Evolutionary conservation across 2,797 vertebrate species (phyloP).

Genomic region (Babyrousa celebensis): DNA sequence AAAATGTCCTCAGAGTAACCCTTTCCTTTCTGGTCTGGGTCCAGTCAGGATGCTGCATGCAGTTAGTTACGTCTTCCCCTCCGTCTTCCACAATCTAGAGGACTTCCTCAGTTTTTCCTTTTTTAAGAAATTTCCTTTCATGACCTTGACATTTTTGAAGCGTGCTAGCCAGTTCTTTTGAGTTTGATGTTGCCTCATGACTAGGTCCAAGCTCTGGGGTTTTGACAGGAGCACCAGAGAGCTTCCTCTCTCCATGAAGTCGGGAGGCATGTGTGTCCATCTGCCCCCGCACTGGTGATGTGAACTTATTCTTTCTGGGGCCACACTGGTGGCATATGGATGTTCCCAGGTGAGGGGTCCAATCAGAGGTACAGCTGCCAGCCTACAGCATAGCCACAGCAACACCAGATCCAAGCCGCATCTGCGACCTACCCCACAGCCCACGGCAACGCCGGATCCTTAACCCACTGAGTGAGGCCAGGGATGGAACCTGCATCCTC

Average conservation of each 20-base stretch:
- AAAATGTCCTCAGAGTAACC: not conserved
- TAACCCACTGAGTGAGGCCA: too few relatives aligned
- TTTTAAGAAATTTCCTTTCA: not conserved
- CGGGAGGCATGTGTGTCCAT: not conserved
- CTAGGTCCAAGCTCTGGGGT: not conserved
- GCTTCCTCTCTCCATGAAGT: not conserved
- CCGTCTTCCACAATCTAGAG: not conserved
- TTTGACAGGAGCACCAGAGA: not conserved
- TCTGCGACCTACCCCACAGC: too few relatives aligned
- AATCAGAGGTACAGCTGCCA: too few relatives aligned
- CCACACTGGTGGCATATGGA: too few relatives aligned
- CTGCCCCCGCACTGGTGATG: not conserved
- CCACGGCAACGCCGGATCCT: too few relatives aligned
- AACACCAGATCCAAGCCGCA: too few relatives aligned
- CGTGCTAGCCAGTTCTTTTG: not conserved
- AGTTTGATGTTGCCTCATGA: not conserved
- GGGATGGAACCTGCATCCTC: too few relatives aligned
- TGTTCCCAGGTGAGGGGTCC: too few relatives aligned
- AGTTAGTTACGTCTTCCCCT: not conserved
- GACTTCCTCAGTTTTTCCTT: not conserved
- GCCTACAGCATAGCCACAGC: too few relatives aligned
- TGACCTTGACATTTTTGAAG: not conserved
- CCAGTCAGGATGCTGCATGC: rapidly evolving
- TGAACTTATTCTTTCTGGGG: not conserved
- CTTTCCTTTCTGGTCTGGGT: not conserved